A percentile compares a stretch with the other conserved stretches of the same genome.
These are phyloP conservation scores for Yponomeuta cagnagella DNA, from an alignment of 2,888 invertebrate species.

Conservation along the genomic window DNA sequence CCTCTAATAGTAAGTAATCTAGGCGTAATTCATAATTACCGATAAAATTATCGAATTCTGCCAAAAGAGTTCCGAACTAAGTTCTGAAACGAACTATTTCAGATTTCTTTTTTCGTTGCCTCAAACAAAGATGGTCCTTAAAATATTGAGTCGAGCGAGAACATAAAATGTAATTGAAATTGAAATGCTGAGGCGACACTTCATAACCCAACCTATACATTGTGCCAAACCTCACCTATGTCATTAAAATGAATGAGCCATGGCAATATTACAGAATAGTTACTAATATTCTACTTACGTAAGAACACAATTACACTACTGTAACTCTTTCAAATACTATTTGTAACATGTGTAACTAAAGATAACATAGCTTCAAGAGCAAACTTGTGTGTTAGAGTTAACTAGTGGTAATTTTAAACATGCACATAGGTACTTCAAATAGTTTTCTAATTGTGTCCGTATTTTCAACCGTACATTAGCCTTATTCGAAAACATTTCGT, in stretches of 20 bases:
- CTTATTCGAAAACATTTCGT: constrained; percentile 16
- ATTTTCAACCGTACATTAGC: constrained; percentile 46
- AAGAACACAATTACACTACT: not conserved
- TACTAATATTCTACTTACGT: not conserved
- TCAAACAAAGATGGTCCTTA: not conserved
- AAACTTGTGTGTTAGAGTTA: constrained; percentile 41
- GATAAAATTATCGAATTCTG: not conserved
- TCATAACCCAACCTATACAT: not conserved
- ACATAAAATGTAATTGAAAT: not conserved
- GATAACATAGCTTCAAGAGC: constrained; percentile 6
- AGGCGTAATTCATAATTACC: not conserved
- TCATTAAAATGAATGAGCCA: not conserved
- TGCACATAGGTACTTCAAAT: constrained; percentile 31
- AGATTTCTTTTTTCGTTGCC: not conserved
- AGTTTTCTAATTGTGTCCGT: constrained; percentile 58
- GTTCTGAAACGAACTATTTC: not conserved
- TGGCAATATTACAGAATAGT: constrained; percentile 10
- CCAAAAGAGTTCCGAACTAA: not conserved
- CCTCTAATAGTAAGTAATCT: not conserved
- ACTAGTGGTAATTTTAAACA: constrained; percentile 23
- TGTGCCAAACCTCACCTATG: constrained; percentile 6
- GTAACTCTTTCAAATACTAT: constrained; percentile 8
- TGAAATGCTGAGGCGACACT: not conserved
- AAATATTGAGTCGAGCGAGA: not conserved
- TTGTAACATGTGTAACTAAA: constrained; percentile 16